These are phyloP conservation scores for Podarcis lilfordi DNA, from an alignment of 2,797 vertebrate genomes.

Conservation along the genomic window DNA sequence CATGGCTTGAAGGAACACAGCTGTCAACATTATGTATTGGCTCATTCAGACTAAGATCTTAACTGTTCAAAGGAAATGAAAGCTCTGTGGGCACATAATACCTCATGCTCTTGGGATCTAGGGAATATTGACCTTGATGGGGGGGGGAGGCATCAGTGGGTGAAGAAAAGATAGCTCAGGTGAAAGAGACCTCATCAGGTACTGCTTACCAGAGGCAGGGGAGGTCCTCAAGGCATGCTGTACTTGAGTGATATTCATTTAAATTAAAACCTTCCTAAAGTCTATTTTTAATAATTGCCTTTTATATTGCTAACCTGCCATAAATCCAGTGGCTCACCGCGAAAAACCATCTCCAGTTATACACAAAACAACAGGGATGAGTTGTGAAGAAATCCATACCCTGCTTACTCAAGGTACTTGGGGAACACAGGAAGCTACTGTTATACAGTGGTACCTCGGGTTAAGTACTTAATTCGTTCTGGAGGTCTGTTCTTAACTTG, in stretches of 20 bases:
- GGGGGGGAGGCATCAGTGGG: neutral
- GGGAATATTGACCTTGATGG: neutral
- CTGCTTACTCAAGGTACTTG: too few relatives aligned
- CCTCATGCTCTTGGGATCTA: neutral
- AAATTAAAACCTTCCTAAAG: conserved; percentile 48
- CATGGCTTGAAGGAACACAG: neutral
- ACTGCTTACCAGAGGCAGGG: neutral
- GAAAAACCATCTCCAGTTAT: neutral
- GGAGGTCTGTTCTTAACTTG: too few relatives aligned
- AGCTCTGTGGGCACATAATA: neutral
- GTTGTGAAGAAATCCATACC: too few relatives aligned
- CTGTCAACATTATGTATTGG: conserved; percentile 16
- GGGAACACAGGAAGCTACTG: too few relatives aligned
- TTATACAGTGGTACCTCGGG: too few relatives aligned
- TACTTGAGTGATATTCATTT: conserved; percentile 7
- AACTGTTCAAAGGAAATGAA: conserved; percentile 34
- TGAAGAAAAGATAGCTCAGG: neutral
- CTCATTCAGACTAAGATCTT: conserved; percentile 22
- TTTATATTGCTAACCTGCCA: conserved; percentile 45
- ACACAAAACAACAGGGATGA: too few relatives aligned
- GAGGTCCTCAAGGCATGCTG: neutral
- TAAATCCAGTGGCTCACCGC: neutral
- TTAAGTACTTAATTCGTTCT: too few relatives aligned
- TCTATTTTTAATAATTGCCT: conserved; percentile 43
- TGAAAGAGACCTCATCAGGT: neutral